Percentiles rank a stretch among this genome's conserved stretches.
Evolutionary conservation across 1,140 invertebrate genomes (phyloP).

Genomic region (Drosophila biarmipes): DNA sequence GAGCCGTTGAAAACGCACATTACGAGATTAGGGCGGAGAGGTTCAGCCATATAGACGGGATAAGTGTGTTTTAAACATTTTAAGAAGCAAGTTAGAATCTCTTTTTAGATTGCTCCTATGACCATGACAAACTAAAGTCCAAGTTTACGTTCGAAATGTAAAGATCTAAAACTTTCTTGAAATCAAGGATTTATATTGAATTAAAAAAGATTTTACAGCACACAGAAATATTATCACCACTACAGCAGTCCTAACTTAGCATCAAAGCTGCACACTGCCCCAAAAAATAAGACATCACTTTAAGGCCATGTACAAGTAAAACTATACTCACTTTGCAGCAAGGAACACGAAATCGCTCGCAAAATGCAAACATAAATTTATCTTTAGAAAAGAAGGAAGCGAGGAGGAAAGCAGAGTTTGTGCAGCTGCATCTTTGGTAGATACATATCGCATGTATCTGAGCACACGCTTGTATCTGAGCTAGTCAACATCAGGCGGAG

Average conservation of each 20-base stretch:
- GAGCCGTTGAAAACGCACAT: slow-evolving; percentile 10
- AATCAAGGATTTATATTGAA: no score
- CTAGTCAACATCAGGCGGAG: slow-evolving; percentile 47
- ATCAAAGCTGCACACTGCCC: not conserved
- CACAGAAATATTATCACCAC: not conserved
- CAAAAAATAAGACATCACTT: slow-evolving; percentile 13
- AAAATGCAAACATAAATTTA: slow-evolving; percentile 59
- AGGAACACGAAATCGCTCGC: slow-evolving; percentile 40
- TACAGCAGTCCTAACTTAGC: not conserved
- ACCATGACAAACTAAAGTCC: not conserved
- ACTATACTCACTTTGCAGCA: slow-evolving; percentile 25
- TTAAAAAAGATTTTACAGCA: not conserved
- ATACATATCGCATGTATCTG: slow-evolving; percentile 67
- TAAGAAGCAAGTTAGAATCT: not conserved
- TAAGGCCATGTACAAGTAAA: slow-evolving; percentile 26
- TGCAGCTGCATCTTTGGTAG: slow-evolving; percentile 53
- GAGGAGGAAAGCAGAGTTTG: slow-evolving; percentile 7
- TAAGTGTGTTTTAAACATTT: not conserved
- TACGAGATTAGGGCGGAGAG: slow-evolving; percentile 12
- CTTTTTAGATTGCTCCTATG: no score
- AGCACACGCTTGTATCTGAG: slow-evolving; percentile 61
- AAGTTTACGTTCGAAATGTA: no score
- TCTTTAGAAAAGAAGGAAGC: slow-evolving; percentile 9
- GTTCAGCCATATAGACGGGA: not conserved
- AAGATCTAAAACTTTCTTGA: no score